Conservation (phyloP, 2,113 vertebrate species). For the Sorex araneus region DNA sequence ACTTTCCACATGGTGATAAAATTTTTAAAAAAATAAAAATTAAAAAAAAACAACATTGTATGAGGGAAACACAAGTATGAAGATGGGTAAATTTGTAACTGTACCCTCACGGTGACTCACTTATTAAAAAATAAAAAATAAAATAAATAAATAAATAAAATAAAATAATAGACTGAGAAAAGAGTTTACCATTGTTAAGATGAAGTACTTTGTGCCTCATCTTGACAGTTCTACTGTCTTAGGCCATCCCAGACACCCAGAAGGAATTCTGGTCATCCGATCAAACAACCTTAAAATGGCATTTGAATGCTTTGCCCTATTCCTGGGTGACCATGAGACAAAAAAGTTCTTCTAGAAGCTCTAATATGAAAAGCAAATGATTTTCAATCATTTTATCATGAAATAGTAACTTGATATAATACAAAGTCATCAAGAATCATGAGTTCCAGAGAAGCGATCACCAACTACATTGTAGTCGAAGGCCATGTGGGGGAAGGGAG, state of each 20-base stretch:
- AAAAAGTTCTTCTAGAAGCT: not conserved
- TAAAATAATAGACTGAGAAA: not conserved
- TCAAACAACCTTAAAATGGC: not conserved
- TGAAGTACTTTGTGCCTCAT: not conserved
- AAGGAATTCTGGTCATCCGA: not conserved
- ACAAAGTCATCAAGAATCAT: not conserved
- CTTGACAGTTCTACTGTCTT: not conserved
- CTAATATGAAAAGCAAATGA: not conserved
- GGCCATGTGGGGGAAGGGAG: too few relatives aligned
- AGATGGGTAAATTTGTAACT: too few relatives aligned
- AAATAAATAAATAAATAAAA: too few relatives aligned
- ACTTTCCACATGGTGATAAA: too few relatives aligned
- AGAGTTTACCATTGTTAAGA: not conserved
- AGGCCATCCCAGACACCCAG: not conserved
- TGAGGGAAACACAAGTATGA: too few relatives aligned
- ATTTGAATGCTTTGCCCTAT: not conserved
- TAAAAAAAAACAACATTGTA: too few relatives aligned
- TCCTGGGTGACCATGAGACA: not conserved
- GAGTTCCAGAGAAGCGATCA: too few relatives aligned
- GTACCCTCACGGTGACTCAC: too few relatives aligned
- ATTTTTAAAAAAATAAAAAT: too few relatives aligned
- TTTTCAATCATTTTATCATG: conserved; percentile 45
- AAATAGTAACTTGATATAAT: conserved; percentile 38
- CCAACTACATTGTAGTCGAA: too few relatives aligned
- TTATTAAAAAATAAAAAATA: too few relatives aligned